These are phyloP conservation scores for Indicator maculatus DNA, from an alignment of 2,113 vertebrate species.

Conservation along the genomic window DNA sequence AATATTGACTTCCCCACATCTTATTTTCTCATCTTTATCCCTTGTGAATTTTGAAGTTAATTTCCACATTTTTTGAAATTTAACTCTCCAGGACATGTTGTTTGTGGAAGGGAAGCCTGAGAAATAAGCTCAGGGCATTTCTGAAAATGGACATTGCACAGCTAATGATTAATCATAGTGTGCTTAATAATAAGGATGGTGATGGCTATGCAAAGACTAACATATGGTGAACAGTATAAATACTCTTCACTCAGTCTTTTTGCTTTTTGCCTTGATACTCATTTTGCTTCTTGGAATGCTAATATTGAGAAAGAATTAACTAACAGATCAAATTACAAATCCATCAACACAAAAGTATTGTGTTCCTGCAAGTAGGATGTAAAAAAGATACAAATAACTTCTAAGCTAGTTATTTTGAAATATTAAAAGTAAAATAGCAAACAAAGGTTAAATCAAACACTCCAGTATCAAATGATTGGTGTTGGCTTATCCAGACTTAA, in stretches of 20 bases:
- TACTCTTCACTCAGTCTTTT: neutral
- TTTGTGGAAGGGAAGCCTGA: neutral
- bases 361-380: neutral
- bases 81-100: neutral
- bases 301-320: neutral
- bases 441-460: neutral
- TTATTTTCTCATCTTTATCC: neutral
- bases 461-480: neutral
- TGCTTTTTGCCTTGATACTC: neutral
- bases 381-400: neutral
- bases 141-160: neutral
- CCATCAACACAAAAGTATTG: neutral
- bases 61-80: neutral
- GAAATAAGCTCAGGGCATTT: neutral
- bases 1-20: neutral
- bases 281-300: neutral
- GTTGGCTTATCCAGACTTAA: neutral
- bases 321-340: neutral
- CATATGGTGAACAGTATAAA: neutral
- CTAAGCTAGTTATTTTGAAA: neutral
- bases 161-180: neutral
- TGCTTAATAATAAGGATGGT: neutral
- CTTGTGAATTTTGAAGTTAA: neutral
- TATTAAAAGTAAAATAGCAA: neutral
- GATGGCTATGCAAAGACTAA: neutral